Conservation (phyloP, 2,888 invertebrate species). For the Thera britannica region DNA sequence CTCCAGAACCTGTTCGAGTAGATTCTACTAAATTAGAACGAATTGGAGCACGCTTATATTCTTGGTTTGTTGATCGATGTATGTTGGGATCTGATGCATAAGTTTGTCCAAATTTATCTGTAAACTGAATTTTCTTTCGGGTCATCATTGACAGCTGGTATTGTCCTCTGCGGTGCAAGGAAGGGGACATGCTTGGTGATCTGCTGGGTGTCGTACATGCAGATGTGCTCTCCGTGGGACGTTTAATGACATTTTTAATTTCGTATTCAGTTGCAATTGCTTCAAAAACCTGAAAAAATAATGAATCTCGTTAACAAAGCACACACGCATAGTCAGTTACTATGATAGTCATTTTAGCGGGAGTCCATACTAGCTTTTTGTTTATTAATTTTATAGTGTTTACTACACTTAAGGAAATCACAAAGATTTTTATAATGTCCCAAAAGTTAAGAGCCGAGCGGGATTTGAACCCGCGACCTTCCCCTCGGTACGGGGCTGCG, state of each 20-base stretch:
- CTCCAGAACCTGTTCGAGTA: slow-evolving; percentile 44
- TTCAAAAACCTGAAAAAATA: slow-evolving; percentile 71
- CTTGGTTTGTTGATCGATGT: slow-evolving; percentile 53
- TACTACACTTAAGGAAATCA: no score
- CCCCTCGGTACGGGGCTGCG: no score
- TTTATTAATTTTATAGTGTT: no score
- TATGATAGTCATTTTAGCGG: background rate
- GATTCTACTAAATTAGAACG: slow-evolving; percentile 46
- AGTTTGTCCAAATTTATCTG: slow-evolving; percentile 59
- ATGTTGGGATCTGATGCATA: slow-evolving; percentile 74
- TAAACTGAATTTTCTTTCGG: slow-evolving; percentile 64
- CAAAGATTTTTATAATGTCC: no score
- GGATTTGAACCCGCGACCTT: no score
- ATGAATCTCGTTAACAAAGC: background rate
- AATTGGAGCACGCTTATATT: slow-evolving; percentile 26
- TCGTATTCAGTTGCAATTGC: slow-evolving; percentile 78
- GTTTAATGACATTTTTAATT: slow-evolving; percentile 62
- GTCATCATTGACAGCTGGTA: slow-evolving; percentile 74
- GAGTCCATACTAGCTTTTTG: background rate
- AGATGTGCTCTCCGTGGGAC: slow-evolving; percentile 56
- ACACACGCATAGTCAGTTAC: no score
- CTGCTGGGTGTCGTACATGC: slow-evolving; percentile 65
- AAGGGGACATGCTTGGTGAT: slow-evolving; percentile 67
- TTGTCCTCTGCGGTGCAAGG: slow-evolving; percentile 61
- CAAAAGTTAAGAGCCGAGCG: no score